Conservation (phyloP, 2,888 invertebrate genomes). For the Melinaea marsaeus region DNA sequence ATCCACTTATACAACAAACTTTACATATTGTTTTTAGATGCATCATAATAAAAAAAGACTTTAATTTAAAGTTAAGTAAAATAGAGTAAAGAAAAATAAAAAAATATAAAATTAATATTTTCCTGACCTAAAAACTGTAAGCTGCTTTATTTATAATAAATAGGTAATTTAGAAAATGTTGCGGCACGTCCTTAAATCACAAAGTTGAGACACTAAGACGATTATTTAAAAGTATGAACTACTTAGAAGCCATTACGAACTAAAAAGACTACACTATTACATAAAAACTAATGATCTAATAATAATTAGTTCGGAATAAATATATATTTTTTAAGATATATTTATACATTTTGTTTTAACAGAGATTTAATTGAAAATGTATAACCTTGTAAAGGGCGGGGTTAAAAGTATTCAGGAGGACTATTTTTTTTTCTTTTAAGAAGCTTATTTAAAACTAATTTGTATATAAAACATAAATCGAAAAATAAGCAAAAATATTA, state of each 20-base stretch:
- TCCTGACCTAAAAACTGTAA: conserved; percentile 1
- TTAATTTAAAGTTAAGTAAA: too few species aligned
- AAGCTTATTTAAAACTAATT: too few species aligned
- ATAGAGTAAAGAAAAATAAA: not conserved
- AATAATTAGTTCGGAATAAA: too few species aligned
- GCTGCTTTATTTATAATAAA: conserved; percentile 6
- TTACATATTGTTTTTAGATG: conserved; percentile 3
- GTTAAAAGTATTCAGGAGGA: too few species aligned
- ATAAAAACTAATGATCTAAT: not conserved
- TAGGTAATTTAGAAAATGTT: conserved; percentile 18
- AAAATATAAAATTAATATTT: not conserved
- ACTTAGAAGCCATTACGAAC: conserved; percentile 1
- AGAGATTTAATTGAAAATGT: too few species aligned
- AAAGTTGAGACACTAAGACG: conserved; percentile 24
- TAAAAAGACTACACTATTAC: not conserved
- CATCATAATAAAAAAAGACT: too few species aligned
- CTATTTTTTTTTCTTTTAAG: too few species aligned
- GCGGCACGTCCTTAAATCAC: conserved; percentile 22
- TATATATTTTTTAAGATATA: too few species aligned
- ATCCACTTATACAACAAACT: not conserved
- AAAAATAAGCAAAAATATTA: too few species aligned
- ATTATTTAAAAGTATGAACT: conserved; percentile 22
- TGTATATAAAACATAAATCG: too few species aligned
- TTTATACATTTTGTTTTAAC: too few species aligned
- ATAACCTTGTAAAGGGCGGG: too few species aligned